Base-by-base conservation (phyloP, 2,888 invertebrate species). In the Ichneumoninae sp. region DNA sequence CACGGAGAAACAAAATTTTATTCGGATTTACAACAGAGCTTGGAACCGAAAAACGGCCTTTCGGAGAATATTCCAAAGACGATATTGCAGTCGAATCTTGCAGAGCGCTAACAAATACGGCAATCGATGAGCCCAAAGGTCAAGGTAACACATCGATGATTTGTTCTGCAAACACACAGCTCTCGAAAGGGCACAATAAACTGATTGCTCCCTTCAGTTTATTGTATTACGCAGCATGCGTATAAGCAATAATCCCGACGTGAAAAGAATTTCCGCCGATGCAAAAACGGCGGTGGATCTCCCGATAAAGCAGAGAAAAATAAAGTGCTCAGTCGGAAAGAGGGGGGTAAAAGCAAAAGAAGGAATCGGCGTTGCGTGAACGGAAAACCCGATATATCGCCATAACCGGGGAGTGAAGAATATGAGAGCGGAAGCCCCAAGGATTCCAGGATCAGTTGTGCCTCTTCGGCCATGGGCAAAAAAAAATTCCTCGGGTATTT, bases 301-400 rank as follows among this genome's bases (percentile, higher is more conserved):
- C 50, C 33, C 44, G 66, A 77, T 68, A 66, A 40, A 77, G 52
- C 19, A 50, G 26, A 50, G 10, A 65, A 30, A 65, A 30, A 77
- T 52, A 47, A 22, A 66, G 26, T 44, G 40, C 19, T 40, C 60
- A 19, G 60, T 19, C 5, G 26, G n/a, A 73, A 73, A 60, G 10
- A 4, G 44, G 5, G 44, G 16, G 26, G 60, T 44, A 10, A 44
- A 73, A 60, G 73, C 60, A 36, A 57, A 60, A 26, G 26, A 73
- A 73, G 26, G 40, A 73, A 30, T 60, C 26, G 26, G 44, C 47
- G 40, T n/a, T 36, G n/a, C 16, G 57, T 73, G 60, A 60, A 73
- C 57, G 19, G 52, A 57, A 26, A 57, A 74, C 47, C 26, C 44
- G 44, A 60, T 73, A 60, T 60, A 44, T 13, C 22, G 4, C 57